phyloP scores from a whole-genome alignment of 2,113 vertebrate species.

The Boleophthalmus pectinirostris region DNA sequence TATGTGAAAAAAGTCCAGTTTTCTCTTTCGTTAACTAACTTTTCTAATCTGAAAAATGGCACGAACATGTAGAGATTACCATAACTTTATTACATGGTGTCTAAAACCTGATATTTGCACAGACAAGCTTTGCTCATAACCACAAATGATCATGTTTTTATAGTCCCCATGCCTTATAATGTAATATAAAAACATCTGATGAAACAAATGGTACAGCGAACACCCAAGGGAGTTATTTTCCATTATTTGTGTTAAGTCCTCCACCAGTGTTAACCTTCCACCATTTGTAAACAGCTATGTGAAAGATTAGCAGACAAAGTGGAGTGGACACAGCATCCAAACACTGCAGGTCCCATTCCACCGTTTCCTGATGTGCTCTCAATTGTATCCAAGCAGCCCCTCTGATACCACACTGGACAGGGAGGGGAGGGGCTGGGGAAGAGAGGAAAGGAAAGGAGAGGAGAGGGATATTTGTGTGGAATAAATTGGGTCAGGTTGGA shows the following conservation, averaged over 20 bases:
- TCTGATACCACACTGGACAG: constrained; percentile 7
- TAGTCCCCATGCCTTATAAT: too few relatives aligned
- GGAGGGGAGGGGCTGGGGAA: not conserved
- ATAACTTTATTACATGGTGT: too few relatives aligned
- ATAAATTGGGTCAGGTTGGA: constrained; percentile 64
- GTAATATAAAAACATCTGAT: too few relatives aligned
- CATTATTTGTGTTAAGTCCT: not conserved
- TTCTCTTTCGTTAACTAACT: too few relatives aligned
- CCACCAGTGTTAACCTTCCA: not conserved
- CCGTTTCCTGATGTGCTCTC: constrained; percentile 12
- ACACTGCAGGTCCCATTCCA: not conserved
- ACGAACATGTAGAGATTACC: too few relatives aligned
- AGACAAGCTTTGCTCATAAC: too few relatives aligned
- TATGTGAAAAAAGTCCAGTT: too few relatives aligned
- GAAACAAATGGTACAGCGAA: too few relatives aligned
- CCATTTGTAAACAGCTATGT: not conserved
- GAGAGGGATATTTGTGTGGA: constrained; percentile 36
- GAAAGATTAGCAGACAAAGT: not conserved
- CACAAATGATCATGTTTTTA: too few relatives aligned
- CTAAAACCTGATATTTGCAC: too few relatives aligned
- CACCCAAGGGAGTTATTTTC: too few relatives aligned
- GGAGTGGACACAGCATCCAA: constrained; percentile 6
- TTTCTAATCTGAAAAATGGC: too few relatives aligned
- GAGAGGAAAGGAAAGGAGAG: not conserved
- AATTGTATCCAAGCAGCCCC: constrained; percentile 9